Base-by-base conservation (phyloP, 2,113 vertebrate species). In the Peucedramus taeniatus region DNA sequence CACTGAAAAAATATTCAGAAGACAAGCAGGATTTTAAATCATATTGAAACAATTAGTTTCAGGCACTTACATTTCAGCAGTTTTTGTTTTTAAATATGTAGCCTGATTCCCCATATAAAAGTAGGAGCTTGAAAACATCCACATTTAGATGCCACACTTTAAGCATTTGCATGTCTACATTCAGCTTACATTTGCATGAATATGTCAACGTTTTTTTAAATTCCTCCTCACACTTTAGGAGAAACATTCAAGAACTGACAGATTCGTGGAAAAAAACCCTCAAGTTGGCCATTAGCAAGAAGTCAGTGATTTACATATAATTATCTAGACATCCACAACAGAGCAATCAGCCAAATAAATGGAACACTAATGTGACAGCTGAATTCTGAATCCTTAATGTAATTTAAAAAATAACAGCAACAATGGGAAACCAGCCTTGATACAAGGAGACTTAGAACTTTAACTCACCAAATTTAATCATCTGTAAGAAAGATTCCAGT, bases 241-340 rank as follows among this genome's bases (percentile, higher is more conserved):
- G 37, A 75, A 94, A 69, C 74, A 53, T 54, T 84, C 45, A 82
- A 81, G 57, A 96, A 75, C 40, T 82, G 87, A 84, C 77, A 89
- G 59, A 68, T 89, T 40, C 68, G 47, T 83, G 37, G 40, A 2
- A 47, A 61, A 77, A 65, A 0, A 0, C 35, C 23, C 53, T 72
- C 74, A 65, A 78, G 74, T 1, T 68, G 64, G 87, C 69, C 93
- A 82, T 93, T 89, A 96, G 81, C 83, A 91, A 83, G 82, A 94
- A 93, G 71, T 64, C 60, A 76, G 83, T 60, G n/a, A 75, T 95
- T 92, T 87, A 68, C 69, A 84, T 87, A 16, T 76, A 51, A 91
- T 96, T 89, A 82, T 49, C 22, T 11, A 65, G 59, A 83, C 60
- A 70, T 63, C 65, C 24, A 42, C 45, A 86, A 59, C 68, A 80